Percentiles rank a stretch among this genome's conserved stretches.
These are phyloP conservation scores for Chondrilla cf. caribensis DNA, from an alignment of 37 sponge, comb jelly and placozoan species.

Conservation along the genomic window DNA sequence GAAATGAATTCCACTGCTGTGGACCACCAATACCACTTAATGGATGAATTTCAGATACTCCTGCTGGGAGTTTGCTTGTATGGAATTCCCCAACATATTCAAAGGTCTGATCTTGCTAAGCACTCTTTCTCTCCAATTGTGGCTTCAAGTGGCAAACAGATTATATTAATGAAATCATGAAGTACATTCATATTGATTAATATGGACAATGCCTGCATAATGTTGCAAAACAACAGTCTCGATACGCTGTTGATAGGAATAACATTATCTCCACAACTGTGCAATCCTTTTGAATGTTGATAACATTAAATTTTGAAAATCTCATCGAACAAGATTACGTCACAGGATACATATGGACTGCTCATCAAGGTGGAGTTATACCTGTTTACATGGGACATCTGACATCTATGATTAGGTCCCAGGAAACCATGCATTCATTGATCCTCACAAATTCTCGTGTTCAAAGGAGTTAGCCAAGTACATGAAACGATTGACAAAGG, in stretches of 20 bases:
- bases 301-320: constrained; percentile 9
- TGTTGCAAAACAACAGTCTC: not conserved
- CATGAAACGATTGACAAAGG: not conserved
- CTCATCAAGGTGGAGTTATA: not conserved
- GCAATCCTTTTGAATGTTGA: not conserved
- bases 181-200: not conserved
- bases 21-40: too few species aligned
- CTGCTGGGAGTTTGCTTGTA: not conserved
- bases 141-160: constrained; percentile 7
- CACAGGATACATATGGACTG: not conserved
- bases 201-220: constrained; percentile 10
- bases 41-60: not conserved
- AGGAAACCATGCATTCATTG: constrained; percentile 25
- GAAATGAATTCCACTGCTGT: too few species aligned
- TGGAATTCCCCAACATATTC: not conserved
- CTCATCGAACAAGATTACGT: not conserved
- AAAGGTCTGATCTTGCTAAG: not conserved
- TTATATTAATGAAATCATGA: constrained; percentile 1
- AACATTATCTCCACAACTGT: not conserved
- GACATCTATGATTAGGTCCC: constrained; percentile 16
- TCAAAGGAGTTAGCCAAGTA: constrained; percentile 8
- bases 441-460: not conserved
- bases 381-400: constrained; percentile 19
- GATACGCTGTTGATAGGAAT: too few species aligned
- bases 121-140: not conserved